Percentiles rank a stretch among this genome's conserved stretches.
Conservation (phyloP, 92 coral and sea anemone genomes). For the Palythoa caribaeorum region DNA sequence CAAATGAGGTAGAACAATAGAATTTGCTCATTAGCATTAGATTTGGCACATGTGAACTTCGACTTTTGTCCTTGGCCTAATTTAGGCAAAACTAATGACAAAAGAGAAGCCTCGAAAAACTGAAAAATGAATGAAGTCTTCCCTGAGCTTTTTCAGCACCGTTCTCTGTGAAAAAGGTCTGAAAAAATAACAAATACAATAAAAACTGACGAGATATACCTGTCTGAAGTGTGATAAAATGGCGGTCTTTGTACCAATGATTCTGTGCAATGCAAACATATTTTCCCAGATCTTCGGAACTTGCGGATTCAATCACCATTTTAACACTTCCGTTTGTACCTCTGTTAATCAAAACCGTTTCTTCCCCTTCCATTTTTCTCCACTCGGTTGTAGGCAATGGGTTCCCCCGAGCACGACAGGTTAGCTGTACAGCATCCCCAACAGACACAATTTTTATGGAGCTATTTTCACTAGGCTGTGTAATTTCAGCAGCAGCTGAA, state of each 20-base stretch:
- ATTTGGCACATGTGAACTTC: too few species aligned
- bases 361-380: constrained; percentile 46
- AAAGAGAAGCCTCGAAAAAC: too few species aligned
- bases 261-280: constrained; percentile 76
- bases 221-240: constrained; percentile 5
- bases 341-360: not conserved
- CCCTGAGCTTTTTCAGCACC: too few species aligned
- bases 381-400: constrained; percentile 72
- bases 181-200: too few species aligned
- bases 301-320: constrained; percentile 39
- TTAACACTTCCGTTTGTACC: constrained; percentile 31
- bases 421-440: constrained; percentile 42
- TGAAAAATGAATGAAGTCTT: too few species aligned
- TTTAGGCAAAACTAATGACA: too few species aligned
- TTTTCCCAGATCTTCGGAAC: constrained; percentile 58
- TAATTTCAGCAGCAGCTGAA: constrained; percentile 27
- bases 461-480: not conserved
- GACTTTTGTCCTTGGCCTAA: too few species aligned
- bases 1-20: too few species aligned
- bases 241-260: constrained; percentile 24
- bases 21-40: too few species aligned
- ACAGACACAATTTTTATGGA: not conserved
- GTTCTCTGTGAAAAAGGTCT: too few species aligned
- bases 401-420: constrained; percentile 74
- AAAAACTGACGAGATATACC: not conserved